These are phyloP conservation scores for Lamellibrachia satsuma DNA, from an alignment of 2,888 invertebrate genomes.

Conservation along the genomic window DNA sequence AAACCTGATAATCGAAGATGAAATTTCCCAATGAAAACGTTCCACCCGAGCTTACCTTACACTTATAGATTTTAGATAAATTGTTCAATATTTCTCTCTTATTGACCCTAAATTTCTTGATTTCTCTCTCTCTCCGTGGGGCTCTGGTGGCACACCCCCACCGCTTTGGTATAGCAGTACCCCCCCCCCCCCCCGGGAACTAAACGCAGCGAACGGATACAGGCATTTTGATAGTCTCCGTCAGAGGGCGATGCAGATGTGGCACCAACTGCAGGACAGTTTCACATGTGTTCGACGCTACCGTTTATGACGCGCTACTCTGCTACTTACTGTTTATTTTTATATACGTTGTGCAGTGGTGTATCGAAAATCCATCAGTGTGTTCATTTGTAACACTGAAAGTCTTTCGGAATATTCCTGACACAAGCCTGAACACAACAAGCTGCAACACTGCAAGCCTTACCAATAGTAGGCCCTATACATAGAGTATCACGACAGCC, in stretches of 20 bases:
- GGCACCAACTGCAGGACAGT: neutral
- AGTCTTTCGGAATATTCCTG: neutral
- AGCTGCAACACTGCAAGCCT: neutral
- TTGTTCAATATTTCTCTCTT: too few relatives aligned
- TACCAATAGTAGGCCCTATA: neutral
- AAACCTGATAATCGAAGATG: too few relatives aligned
- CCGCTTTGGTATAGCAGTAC: too few relatives aligned
- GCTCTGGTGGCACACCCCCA: too few relatives aligned
- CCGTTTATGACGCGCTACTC: neutral
- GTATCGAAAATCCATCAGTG: neutral
- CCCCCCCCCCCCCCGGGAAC: too few relatives aligned
- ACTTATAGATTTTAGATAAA: too few relatives aligned
- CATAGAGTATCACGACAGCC: neutral
- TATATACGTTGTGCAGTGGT: neutral
- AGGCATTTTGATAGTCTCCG: neutral
- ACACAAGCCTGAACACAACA: neutral
- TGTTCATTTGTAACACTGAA: neutral
- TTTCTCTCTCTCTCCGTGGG: too few relatives aligned
- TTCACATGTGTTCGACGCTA: neutral
- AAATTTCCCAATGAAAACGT: too few relatives aligned
- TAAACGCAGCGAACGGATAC: neutral
- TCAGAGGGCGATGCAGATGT: neutral
- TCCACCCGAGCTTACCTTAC: too few relatives aligned
- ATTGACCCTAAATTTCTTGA: too few relatives aligned
- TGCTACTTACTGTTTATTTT: neutral